Base-by-base conservation (phyloP, 2,888 invertebrate genomes). In the Colletes collaris region DNA sequence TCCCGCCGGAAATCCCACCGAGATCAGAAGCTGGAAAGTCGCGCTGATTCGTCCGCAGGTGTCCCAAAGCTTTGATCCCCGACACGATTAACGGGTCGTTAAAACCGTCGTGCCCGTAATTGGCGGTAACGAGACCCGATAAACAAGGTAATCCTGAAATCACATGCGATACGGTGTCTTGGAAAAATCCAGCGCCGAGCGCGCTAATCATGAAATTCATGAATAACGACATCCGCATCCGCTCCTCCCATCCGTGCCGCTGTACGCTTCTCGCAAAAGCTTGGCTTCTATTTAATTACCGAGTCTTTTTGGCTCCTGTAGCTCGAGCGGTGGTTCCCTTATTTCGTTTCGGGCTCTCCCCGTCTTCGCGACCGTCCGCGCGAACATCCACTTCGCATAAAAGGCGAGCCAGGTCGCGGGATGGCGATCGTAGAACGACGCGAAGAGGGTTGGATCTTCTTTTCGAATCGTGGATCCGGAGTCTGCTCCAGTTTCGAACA, bases 221-320 rank as follows among this genome's bases (percentile, higher is more conserved):
- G 65, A 78, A 78, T 76, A 83, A 75, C 73, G 40, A 60, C 56
- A 56, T 58, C 56, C 69, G 68, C 74, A 70, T 84, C 81, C 66
- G 73, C 69, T 76, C 55, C 68, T 67, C 67, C 72, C 71, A 56
- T 81, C 75, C 50, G 72, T 46, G 79, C 56, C 46, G 40, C n/a
- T 11, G 8, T 27, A 46, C 73, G 72, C 53, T 78, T 66, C 80
- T 79, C 68, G 70, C 74, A 78, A 82, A 78, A 86, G 87, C 82
- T 79, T 81, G 85, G 84, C 83, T 89, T 84, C 85, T 88, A 89
- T 90, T 90, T 89, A 90, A 90, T 90, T 88, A 89, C 85, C 79
- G 76, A 80, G 84, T 85, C 83, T 86, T 88, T 89, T 84, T 81
- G 67, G 74, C 78, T 78, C 80, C 82, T 86, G 80, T 82, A 84